These are phyloP conservation scores for Chloroceryle amazona DNA, from an alignment of 2,797 vertebrate species.

Conservation along the genomic window DNA sequence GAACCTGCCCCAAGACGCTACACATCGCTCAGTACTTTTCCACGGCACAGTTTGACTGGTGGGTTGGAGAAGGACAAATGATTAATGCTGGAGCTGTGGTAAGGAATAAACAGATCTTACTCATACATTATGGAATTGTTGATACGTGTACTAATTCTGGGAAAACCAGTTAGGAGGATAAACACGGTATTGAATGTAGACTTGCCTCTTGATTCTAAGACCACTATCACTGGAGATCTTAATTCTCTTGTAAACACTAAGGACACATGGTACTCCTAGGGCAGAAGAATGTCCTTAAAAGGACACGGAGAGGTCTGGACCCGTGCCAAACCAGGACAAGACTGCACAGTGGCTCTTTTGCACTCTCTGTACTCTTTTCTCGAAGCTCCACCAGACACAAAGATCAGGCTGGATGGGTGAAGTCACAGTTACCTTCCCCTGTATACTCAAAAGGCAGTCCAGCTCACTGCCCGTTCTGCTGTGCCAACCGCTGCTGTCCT, in stretches of 20 bases:
- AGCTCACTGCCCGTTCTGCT: accelerated
- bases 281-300: constrained; percentile 49
- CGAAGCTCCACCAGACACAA: neutral
- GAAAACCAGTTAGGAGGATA: constrained; percentile 41
- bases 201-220: constrained; percentile 47
- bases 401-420: neutral
- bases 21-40: constrained; percentile 10
- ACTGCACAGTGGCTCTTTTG: neutral
- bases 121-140: constrained; percentile 47
- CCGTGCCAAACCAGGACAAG: neutral
- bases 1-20: neutral
- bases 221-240: constrained; percentile 34
- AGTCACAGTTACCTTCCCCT: neutral
- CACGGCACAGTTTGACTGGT: neutral
- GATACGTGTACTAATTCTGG: constrained; percentile 42
- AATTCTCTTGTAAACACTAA: constrained; percentile 24
- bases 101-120: constrained; percentile 66
- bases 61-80: constrained; percentile 37
- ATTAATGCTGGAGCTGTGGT: constrained; percentile 27
- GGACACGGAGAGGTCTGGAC: neutral
- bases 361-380: neutral
- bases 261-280: constrained; percentile 9
- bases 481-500: neutral
- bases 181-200: constrained; percentile 38
- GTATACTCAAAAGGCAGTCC: neutral